phyloP scores from a whole-genome alignment of 2,797 vertebrate genomes.

The Lycodopsis pacificus region DNA sequence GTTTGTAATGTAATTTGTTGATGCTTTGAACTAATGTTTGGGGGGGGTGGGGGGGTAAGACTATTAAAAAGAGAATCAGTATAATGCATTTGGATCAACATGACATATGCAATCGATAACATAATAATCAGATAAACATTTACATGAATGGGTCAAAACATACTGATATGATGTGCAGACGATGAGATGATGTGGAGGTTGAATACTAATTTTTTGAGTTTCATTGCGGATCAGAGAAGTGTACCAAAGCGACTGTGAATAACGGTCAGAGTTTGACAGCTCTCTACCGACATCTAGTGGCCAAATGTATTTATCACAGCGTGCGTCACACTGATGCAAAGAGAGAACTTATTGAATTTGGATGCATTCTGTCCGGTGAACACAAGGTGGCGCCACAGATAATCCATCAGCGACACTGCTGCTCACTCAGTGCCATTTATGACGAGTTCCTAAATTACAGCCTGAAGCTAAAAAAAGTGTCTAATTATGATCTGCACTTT shows the following conservation, averaged over 20 bases:
- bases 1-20: background rate
- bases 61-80: background rate
- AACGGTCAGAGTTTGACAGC: background rate
- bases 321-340: background rate
- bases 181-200: background rate
- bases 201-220: background rate
- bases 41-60: background rate
- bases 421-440: slow-evolving; percentile 1
- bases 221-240: background rate
- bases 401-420: slow-evolving; percentile 4
- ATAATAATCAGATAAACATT: background rate
- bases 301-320: slow-evolving; percentile 23
- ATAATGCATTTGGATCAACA: background rate
- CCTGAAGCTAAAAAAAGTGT: slow-evolving; percentile 1
- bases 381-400: slow-evolving; percentile 38
- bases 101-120: background rate
- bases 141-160: background rate
- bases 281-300: slow-evolving; percentile 76
- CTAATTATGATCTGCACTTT: slow-evolving; percentile 5
- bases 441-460: background rate
- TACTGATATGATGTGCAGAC: background rate
- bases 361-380: slow-evolving; percentile 1
- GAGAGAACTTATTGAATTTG: background rate
- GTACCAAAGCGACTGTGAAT: background rate
- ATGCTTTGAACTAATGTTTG: background rate